Base-by-base conservation (phyloP, 2,888 invertebrate genomes). In the Cheilosia vulpina region DNA sequence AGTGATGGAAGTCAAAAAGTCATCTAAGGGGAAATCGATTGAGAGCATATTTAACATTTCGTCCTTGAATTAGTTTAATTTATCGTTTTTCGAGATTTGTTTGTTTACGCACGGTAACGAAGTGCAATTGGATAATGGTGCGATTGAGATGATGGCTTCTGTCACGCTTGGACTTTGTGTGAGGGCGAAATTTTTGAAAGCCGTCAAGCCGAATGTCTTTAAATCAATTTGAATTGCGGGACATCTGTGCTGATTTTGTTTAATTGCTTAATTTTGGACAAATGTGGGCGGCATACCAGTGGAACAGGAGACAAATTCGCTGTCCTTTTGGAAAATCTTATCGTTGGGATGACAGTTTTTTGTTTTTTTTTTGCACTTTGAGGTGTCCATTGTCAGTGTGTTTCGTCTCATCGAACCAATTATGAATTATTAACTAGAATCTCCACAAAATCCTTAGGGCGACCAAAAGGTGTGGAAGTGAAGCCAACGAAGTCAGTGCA, bases 121-220 rank as follows among this genome's bases (percentile, higher is more conserved):
- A 65, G 63, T 69, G 41, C 66, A 82, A 82, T 65, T 52, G 60
- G 41, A 43, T 53, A 53, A 52, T 63, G 24, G 66, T 71, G 65
- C 65, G 82, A 76, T 68, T 81, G 77, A 82, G 65, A 66, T 68
- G 68, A 68, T 60, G 66, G 71, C 78, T 83, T 63, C 72, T 73
- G 72, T 68, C 68, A 63, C 50, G 63, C 73, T 63, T 69, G 38
- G 50, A 45, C 66, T 53, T 41, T 11, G 69, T 62, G 72, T 57
- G 65, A 50, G 68, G 73, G 63, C 65, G 45, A 53, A 31, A 38
- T 73, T 27, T 24, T 24, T 21, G 55, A 24, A 24, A 15, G 3
- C 31, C 31, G 11, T 47, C 19, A 17, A 21, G 11, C 5, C 27
- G 17, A 15, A 43, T 52, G 57, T 43, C 34, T 57, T 57, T 58